These are phyloP conservation scores for Columba janthina DNA, from an alignment of 2,113 vertebrate genomes.

Conservation along the genomic window DNA sequence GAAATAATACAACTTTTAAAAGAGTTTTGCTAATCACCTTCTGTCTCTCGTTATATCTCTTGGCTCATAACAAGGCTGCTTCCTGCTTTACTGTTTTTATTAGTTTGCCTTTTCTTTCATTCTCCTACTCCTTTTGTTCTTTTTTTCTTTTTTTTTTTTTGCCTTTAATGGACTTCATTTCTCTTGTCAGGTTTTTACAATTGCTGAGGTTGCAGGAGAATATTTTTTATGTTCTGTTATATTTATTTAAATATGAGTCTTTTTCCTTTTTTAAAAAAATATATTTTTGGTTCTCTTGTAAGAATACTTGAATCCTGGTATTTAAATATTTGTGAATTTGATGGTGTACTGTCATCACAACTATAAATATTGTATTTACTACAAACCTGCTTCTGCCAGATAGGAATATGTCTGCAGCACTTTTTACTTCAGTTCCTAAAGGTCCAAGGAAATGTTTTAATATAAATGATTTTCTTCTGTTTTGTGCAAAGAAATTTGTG, in stretches of 20 bases:
- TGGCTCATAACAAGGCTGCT: conserved; percentile 25
- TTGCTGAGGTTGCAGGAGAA: not conserved
- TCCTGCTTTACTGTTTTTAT: conserved; percentile 40
- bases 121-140: not conserved
- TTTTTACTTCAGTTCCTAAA: not conserved
- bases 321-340: not conserved
- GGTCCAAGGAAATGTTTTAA: not conserved
- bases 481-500: not conserved
- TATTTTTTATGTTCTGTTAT: not conserved
- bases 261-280: not conserved
- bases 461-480: not conserved
- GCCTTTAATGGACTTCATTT: not conserved
- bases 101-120: not conserved
- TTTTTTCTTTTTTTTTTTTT: not conserved
- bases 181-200: not conserved
- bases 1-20: conserved; percentile 2
- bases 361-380: not conserved
- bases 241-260: not conserved
- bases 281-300: not conserved
- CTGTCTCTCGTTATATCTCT: conserved; percentile 36
- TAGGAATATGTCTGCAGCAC: not conserved
- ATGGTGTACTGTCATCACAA: not conserved
- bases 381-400: not conserved
- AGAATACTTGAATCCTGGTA: not conserved
- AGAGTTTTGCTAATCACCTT: conserved; percentile 11